Conservation (phyloP, 2,888 invertebrate species). For the Eupithecia vulgata region DNA sequence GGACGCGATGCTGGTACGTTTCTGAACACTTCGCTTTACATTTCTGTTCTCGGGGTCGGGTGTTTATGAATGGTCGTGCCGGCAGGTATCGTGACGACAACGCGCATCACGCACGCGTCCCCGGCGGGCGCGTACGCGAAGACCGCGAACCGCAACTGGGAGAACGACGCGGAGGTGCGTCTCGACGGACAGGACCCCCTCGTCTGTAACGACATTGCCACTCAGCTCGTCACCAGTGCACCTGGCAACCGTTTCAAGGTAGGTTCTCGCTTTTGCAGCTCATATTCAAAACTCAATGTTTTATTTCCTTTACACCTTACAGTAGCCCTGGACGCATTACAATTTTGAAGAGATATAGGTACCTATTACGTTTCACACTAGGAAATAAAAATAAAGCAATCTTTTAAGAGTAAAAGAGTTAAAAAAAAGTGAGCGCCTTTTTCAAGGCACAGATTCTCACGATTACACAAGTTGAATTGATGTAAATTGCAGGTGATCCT, state of each 20-base stretch:
- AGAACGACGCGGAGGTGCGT: constrained; percentile 84
- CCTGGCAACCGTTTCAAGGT: constrained; percentile 71
- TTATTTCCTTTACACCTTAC: too few relatives aligned
- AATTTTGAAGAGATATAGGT: too few relatives aligned
- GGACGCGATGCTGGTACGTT: constrained; percentile 59
- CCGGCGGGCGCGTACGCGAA: constrained; percentile 88
- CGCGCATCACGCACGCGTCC: constrained; percentile 90
- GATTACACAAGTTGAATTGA: not conserved
- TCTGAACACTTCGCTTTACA: not conserved
- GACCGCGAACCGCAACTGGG: constrained; percentile 87
- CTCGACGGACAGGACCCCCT: constrained; percentile 62
- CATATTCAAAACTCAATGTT: too few relatives aligned
- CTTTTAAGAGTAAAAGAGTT: not conserved
- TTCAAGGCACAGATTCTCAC: too few relatives aligned
- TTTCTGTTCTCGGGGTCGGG: not conserved
- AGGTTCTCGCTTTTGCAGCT: constrained; percentile 65
- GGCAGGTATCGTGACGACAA: constrained; percentile 85
- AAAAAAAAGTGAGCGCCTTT: not conserved
- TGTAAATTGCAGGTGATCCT: constrained; percentile 80
- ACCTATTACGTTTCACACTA: too few relatives aligned
- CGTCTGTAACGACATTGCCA: constrained; percentile 87
- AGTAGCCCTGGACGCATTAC: too few relatives aligned
- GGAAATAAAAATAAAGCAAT: not conserved
- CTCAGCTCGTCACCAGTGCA: constrained; percentile 81
- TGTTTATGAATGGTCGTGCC: not conserved